Percentiles rank a stretch among this genome's conserved stretches.
These are phyloP conservation scores for Pygoscelis antarcticus DNA, from an alignment of 2,113 vertebrate genomes.

Conservation along the genomic window DNA sequence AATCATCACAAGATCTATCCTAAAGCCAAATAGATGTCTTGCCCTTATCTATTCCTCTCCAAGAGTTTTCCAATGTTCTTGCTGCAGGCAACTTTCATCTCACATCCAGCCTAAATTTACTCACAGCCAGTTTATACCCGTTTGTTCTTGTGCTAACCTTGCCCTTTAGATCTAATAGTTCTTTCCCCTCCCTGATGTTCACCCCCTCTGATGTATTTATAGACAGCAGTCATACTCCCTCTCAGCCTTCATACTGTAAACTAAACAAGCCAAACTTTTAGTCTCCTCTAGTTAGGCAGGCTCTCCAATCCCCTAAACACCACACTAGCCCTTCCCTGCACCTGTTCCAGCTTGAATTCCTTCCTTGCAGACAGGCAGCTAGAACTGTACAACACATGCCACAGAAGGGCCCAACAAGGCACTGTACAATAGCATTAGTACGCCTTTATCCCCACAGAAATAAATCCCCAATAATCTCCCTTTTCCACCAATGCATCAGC, in stretches of 20 bases:
- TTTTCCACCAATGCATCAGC: constrained; percentile 8
- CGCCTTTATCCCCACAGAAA: background rate
- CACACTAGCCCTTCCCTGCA: constrained; percentile 50
- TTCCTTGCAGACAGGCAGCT: background rate
- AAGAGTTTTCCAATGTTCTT: background rate
- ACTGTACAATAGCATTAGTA: background rate
- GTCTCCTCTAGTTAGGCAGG: background rate
- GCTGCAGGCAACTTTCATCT: background rate
- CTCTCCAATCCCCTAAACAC: background rate
- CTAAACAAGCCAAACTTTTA: constrained; percentile 6
- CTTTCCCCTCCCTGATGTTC: background rate
- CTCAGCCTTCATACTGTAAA: constrained; percentile 26
- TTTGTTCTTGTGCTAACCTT: constrained; percentile 29
- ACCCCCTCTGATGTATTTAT: constrained; percentile 61
- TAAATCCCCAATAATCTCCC: constrained; percentile 39
- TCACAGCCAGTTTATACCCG: background rate
- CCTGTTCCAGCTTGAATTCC: constrained; percentile 58
- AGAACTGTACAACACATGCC: background rate
- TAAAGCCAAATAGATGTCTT: background rate
- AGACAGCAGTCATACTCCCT: background rate
- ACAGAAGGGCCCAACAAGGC: background rate
- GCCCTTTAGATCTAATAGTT: constrained; percentile 46
- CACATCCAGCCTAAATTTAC: constrained; percentile 12
- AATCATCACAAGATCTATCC: background rate
- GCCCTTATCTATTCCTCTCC: background rate